These are phyloP conservation scores for Nannoperca australis DNA, from an alignment of 2,797 vertebrate species.

Conservation along the genomic window DNA sequence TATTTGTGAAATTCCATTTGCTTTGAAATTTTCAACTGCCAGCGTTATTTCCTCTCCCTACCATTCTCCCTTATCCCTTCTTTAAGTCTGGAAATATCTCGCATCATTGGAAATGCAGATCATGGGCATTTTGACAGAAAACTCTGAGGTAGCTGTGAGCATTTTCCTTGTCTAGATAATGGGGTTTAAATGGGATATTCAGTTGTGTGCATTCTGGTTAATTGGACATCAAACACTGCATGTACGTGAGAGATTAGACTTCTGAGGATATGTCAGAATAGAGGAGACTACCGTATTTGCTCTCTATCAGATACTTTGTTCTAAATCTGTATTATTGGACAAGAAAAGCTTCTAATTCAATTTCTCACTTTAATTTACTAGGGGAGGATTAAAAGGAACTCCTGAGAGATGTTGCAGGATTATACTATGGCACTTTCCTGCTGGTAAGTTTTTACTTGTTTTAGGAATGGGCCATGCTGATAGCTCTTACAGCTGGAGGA, in stretches of 20 bases:
- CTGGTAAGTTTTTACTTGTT: constrained; percentile 53
- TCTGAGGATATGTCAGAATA: constrained; percentile 76
- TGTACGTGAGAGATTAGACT: constrained; percentile 79
- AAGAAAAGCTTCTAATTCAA: constrained; percentile 82
- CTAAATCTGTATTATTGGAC: constrained; percentile 78
- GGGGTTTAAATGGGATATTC: constrained; percentile 76
- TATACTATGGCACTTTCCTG: constrained; percentile 63
- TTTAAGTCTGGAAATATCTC: constrained; percentile 46
- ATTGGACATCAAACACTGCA: constrained; percentile 81
- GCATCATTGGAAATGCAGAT: constrained; percentile 69
- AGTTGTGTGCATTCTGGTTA: constrained; percentile 79
- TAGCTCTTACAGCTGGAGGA: constrained; percentile 26
- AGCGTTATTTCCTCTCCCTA: constrained; percentile 26
- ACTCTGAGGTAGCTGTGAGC: constrained; percentile 68
- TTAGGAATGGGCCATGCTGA: constrained; percentile 33
- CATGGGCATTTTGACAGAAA: constrained; percentile 69
- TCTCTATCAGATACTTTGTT: constrained; percentile 80
- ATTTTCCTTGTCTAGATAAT: constrained; percentile 75
- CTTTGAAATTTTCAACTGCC: constrained; percentile 26
- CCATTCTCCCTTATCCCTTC: constrained; percentile 30
- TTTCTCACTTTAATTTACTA: constrained; percentile 80
- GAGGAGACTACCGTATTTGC: constrained; percentile 70
- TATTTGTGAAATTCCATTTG: constrained; percentile 6
- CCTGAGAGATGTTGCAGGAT: constrained; percentile 75
- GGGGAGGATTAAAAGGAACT: constrained; percentile 74